Percentiles rank a stretch among this genome's conserved stretches.
Evolutionary conservation across 1,140 invertebrate species (phyloP).

Genomic region (Bombyx mori): ASM3026992v2 NC_085122.1:3406001-3406500

Average conservation of each 20-base stretch:
- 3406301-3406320: constrained; percentile 41
- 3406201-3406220: background rate
- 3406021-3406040: too few species aligned
- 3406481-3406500: constrained; percentile 21
- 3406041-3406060: too few species aligned
- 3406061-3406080: too few species aligned
- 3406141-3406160: too few species aligned
- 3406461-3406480: constrained; percentile 19
- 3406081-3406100: too few species aligned
- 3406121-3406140: too few species aligned
- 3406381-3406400: constrained; percentile 40
- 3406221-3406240: background rate
- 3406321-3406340: constrained; percentile 20
- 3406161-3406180: too few species aligned
- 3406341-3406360: constrained; percentile 22
- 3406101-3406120: too few species aligned
- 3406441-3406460: constrained; percentile 14
- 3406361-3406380: constrained; percentile 48
- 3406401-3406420: constrained; percentile 50
- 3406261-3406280: constrained; percentile 44
- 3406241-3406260: constrained; percentile 7
- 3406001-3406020: too few species aligned
- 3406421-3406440: constrained; percentile 20
- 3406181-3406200: background rate
- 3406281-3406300: constrained; percentile 45